Percentiles rank a stretch among this genome's conserved stretches.
These are phyloP conservation scores for Semibalanus balanoides DNA, from an alignment of 1,140 invertebrate genomes.

Conservation along the genomic window DNA sequence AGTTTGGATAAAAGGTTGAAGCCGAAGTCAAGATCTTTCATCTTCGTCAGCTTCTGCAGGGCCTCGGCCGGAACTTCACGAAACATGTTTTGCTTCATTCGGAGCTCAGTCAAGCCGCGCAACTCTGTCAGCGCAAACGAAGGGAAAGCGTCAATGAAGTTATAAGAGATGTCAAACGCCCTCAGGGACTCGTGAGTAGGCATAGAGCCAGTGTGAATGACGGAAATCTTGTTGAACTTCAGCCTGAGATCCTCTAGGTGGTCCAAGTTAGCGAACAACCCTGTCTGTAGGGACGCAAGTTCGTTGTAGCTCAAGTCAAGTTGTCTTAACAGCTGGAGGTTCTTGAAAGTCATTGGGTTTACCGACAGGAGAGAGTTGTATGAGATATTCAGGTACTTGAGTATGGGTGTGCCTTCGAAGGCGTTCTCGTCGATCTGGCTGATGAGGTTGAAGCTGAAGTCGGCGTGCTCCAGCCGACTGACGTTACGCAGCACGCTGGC, in stretches of 20 bases:
- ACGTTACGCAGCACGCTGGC: neutral
- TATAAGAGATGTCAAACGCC: neutral
- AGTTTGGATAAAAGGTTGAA: neutral
- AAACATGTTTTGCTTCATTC: neutral
- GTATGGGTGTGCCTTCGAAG: neutral
- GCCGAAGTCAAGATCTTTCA: neutral
- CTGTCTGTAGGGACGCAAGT: neutral
- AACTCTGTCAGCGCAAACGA: neutral
- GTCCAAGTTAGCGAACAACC: neutral
- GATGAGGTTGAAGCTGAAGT: conserved; percentile 4
- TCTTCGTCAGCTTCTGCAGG: neutral
- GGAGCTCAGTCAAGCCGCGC: neutral
- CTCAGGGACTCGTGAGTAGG: neutral
- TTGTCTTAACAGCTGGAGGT: neutral
- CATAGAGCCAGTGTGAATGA: neutral
- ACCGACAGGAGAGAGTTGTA: neutral
- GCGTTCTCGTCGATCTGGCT: neutral
- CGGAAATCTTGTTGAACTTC: neutral
- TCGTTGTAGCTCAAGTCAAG: neutral
- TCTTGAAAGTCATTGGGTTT: neutral
- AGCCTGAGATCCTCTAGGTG: neutral
- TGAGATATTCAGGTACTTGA: neutral
- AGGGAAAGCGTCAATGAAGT: neutral
- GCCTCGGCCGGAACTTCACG: neutral
- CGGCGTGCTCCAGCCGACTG: neutral